These are phyloP conservation scores for Crotophaga sulcirostris DNA, from an alignment of 2,113 vertebrate species.

Conservation along the genomic window DNA sequence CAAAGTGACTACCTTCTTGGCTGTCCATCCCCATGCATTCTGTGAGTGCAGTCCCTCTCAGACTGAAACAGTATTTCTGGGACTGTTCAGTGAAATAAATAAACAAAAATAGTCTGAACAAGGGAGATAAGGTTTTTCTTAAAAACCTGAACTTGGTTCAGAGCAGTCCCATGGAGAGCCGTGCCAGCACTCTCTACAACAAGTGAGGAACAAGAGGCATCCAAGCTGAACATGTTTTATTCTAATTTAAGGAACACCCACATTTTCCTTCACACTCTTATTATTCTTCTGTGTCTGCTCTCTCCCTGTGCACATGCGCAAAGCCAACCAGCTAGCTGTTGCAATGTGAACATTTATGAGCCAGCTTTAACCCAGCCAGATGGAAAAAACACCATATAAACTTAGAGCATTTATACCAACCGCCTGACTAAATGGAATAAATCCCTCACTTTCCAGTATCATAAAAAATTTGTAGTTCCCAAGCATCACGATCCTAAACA, in stretches of 20 bases:
- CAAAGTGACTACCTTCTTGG: background rate
- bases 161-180: background rate
- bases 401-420: background rate
- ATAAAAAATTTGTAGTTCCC: background rate
- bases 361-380: background rate
- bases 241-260: too few species aligned
- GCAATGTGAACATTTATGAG: background rate
- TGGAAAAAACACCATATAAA: background rate
- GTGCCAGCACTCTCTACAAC: background rate
- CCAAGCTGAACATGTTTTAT: background rate
- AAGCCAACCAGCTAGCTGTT: background rate
- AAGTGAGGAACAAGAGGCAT: background rate
- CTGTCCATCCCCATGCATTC: fast-evolving
- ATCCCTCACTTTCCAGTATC: background rate
- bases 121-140: background rate
- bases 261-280: background rate
- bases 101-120: background rate
- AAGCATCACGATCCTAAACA: background rate
- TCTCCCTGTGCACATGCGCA: fast-evolving
- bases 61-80: background rate
- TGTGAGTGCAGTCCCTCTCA: background rate
- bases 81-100: background rate
- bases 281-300: background rate
- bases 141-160: background rate
- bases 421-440: background rate